These are phyloP conservation scores for Zaprionus camerounensis DNA, from an alignment of 1,140 invertebrate genomes.

Conservation along the genomic window DNA sequence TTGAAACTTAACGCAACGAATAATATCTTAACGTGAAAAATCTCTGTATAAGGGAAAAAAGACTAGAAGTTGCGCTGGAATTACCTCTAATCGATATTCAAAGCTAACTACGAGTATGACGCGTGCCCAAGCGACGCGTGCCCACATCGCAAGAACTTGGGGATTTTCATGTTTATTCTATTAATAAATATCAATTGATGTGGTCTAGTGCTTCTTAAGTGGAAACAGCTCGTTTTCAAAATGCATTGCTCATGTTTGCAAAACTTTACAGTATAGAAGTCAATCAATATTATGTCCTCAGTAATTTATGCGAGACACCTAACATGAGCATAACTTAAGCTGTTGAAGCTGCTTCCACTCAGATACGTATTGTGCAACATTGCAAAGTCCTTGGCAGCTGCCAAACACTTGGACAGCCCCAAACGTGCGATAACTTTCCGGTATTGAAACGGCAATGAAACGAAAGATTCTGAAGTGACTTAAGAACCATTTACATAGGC, in stretches of 20 bases:
- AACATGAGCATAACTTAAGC: neutral
- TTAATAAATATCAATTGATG: neutral
- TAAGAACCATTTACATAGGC: slow-evolving; percentile 35
- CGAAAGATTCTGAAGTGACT: slow-evolving; percentile 20
- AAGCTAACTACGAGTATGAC: neutral
- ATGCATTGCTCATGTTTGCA: neutral
- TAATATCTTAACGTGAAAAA: neutral
- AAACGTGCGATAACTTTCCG: slow-evolving; percentile 46
- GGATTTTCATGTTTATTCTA: neutral
- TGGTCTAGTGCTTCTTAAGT: neutral
- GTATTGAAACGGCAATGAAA: slow-evolving; percentile 44
- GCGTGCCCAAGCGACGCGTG: neutral
- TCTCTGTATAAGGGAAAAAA: neutral
- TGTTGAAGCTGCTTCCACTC: neutral
- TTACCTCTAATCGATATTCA: slow-evolving; percentile 2
- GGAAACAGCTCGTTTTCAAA: no score
- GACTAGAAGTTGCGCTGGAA: neutral
- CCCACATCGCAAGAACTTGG: neutral
- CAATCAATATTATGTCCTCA: slow-evolving; percentile 1
- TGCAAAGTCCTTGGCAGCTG: slow-evolving; percentile 15
- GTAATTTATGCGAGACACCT: neutral
- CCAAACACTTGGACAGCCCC: slow-evolving; percentile 18
- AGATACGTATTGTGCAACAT: slow-evolving; percentile 23
- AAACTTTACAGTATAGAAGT: neutral
- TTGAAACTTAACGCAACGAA: neutral